phyloP scores from a whole-genome alignment of 2,888 invertebrate species.

The Meghimatium bilineatum region DNA sequence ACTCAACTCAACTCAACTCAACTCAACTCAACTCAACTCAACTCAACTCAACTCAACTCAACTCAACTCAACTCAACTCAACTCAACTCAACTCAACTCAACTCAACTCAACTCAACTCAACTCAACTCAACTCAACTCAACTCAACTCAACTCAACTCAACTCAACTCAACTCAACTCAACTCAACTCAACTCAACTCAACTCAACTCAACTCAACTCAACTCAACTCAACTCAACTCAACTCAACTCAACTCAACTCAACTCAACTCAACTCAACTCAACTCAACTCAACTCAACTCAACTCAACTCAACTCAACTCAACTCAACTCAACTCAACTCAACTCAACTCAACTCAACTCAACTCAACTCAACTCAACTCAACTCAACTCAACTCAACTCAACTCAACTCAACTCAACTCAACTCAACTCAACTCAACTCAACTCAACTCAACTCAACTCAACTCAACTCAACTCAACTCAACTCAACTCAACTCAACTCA shows the following conservation, averaged over 20 bases:
- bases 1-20: no score
- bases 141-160: no score
- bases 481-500: background rate
- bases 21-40: no score
- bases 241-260: background rate
- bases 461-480: background rate
- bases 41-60: no score
- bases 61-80: no score
- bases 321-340: constrained; percentile 12
- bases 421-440: constrained; percentile 11
- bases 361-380: constrained; percentile 11
- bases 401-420: background rate
- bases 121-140: no score
- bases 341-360: constrained; percentile 18
- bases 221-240: background rate
- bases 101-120: no score
- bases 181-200: constrained; percentile 14
- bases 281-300: constrained; percentile 18
- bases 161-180: no score
- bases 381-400: background rate
- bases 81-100: no score
- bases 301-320: no score
- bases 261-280: constrained; percentile 10
- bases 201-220: background rate
- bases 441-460: background rate